Percentiles rank a stretch among this genome's conserved stretches.
Evolutionary conservation across 2,113 vertebrate species (phyloP).

Genomic region (Heloderma charlesbogerti): DNA sequence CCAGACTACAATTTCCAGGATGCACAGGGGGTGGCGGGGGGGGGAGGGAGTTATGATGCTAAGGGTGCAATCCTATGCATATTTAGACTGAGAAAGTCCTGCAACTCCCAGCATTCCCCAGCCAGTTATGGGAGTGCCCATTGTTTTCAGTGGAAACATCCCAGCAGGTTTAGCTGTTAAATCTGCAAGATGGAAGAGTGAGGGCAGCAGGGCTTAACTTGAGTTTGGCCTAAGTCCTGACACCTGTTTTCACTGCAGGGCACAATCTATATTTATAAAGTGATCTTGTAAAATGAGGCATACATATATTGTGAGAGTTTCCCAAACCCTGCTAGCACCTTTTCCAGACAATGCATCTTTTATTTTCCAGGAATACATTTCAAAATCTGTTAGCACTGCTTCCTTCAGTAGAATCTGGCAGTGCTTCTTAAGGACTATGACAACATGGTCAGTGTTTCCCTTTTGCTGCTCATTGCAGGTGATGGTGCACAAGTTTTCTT

Average conservation of each 20-base stretch:
- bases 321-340: neutral
- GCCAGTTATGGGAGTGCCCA: too few species aligned
- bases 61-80: too few species aligned
- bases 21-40: neutral
- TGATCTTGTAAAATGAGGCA: neutral
- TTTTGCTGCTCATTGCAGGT: too few species aligned
- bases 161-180: neutral
- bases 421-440: neutral
- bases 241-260: neutral
- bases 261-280: neutral
- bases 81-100: too few species aligned
- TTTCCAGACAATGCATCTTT: neutral
- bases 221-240: neutral
- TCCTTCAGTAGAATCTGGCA: too few species aligned
- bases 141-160: neutral
- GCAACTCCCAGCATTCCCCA: too few species aligned
- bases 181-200: neutral
- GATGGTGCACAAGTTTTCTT: too few species aligned
- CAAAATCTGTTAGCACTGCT: neutral
- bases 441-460: too few species aligned
- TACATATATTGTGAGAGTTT: neutral
- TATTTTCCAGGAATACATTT: neutral
- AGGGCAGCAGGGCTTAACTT: neutral
- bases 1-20: neutral
- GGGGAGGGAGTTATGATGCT: too few species aligned